A percentile compares a stretch with the other conserved stretches of the same genome.
Conservation (phyloP, 1,140 invertebrate genomes). For the Asobara japonica region DNA sequence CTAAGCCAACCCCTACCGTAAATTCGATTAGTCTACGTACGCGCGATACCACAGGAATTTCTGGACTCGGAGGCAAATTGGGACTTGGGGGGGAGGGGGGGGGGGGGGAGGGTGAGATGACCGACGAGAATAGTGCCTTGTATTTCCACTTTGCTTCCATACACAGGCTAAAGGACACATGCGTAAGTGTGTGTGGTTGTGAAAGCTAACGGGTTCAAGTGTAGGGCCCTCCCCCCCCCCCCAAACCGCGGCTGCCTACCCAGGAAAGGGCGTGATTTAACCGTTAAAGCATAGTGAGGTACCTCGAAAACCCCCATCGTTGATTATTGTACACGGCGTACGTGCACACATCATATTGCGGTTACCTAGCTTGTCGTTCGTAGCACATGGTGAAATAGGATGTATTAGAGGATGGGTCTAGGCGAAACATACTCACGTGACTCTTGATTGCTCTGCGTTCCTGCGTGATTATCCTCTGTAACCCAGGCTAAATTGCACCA, state of each 20-base stretch:
- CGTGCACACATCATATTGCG: slow-evolving; percentile 8
- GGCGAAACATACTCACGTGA: background rate
- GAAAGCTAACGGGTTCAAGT: background rate
- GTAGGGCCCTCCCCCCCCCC: too few relatives aligned
- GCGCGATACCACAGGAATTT: slow-evolving; percentile 29
- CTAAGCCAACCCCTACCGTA: slow-evolving; percentile 42
- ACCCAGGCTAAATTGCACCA: background rate
- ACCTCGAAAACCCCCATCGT: background rate
- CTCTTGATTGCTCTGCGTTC: slow-evolving; percentile 1
- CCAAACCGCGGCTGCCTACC: background rate
- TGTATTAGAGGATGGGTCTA: slow-evolving; percentile 1
- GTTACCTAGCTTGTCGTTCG: slow-evolving; percentile 16
- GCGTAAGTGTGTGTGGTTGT: background rate
- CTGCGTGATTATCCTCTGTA: slow-evolving; percentile 1
- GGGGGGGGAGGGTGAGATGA: background rate
- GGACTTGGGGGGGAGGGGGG: background rate
- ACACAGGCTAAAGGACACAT: background rate
- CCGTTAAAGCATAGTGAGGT: background rate
- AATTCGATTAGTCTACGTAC: slow-evolving; percentile 59
- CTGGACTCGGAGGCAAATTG: background rate
- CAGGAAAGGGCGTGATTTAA: background rate
- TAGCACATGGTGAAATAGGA: background rate
- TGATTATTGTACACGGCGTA: background rate
- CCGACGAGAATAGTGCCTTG: background rate
- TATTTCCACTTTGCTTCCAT: background rate